Percentiles rank a stretch among this genome's conserved stretches.
These are phyloP conservation scores for Leptopilina clavipes DNA, from an alignment of 1,140 invertebrate species.

Conservation along the genomic window DNA sequence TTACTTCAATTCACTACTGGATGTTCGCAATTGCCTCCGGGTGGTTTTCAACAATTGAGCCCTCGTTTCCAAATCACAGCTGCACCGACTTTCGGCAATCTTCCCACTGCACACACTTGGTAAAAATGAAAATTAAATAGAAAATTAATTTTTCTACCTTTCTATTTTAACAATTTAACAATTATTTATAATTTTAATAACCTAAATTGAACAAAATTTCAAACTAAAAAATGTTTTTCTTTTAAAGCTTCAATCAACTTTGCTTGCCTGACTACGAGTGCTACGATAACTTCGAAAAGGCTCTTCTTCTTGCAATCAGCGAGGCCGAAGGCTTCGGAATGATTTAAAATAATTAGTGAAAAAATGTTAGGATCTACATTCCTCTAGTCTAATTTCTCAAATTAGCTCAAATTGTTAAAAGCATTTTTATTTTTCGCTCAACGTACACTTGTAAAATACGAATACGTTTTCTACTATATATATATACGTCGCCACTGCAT, in stretches of 20 bases:
- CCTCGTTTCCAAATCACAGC: conserved; percentile 94
- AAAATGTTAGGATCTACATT: conserved; percentile 38
- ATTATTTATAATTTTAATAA: background rate
- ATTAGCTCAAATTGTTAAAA: conserved; percentile 38
- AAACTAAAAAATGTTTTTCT: conserved; percentile 46
- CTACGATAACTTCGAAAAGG: conserved; percentile 94
- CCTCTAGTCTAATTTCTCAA: conserved; percentile 42
- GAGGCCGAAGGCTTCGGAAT: conserved; percentile 97
- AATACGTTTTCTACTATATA: background rate
- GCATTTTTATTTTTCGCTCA: conserved; percentile 32
- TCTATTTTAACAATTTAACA: background rate
- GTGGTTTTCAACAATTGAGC: conserved; percentile 90
- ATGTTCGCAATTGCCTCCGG: conserved; percentile 92
- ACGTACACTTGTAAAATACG: background rate
- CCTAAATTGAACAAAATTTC: background rate
- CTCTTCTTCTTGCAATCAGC: conserved; percentile 92
- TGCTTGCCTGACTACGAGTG: conserved; percentile 95
- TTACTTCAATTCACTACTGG: conserved; percentile 96
- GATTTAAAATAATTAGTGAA: conserved; percentile 77
- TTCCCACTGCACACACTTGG: conserved; percentile 96
- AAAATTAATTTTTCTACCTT: background rate
- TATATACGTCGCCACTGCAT: background rate
- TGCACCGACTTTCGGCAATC: conserved; percentile 89
- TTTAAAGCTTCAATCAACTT: conserved; percentile 94
- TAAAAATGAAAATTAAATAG: conserved; percentile 67